Evolutionary conservation across 2,888 invertebrate species (phyloP), one percentile per base, ranked within the genome.

Genomic region (Cerastis leucographa): DNA sequence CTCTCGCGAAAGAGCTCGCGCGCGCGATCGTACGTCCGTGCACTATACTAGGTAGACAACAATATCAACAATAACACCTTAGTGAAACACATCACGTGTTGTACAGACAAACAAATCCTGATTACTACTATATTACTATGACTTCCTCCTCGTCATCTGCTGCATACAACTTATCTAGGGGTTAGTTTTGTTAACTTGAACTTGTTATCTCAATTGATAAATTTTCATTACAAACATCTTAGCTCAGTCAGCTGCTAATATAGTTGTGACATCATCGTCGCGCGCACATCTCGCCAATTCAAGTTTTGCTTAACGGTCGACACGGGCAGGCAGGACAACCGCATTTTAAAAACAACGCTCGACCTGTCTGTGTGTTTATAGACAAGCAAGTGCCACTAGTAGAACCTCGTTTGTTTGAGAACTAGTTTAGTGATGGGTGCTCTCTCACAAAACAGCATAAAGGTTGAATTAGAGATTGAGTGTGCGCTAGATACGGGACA

Each of bases 401-500:
- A 62, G 56, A 14, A 74, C 40, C 54, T 75, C 42, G 40, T 72
- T 74, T 46, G 19, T 51, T 73, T 59, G 49, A 54, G 69, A 73
- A 71, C 42, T 61, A 3, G 64, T 68, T 73, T 65, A 54, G 76
- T 74, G 59, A 92, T 93, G 93, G 83, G 84, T 81, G 84, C 76
- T 59, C 71, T 82, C 9, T 89, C 89, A 75, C 86, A 89, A 54
- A 89, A 88, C 76, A 87, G 87, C 88, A 87, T 95, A 44, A 94
- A 90, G 84, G 84, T 95, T 35, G 95, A 95, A 88, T 91, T 95
- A 71, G 94, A 95, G 85, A 91, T 95, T 80, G 95, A 95, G 66
- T 93, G 93, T 87, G 94, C 90, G 65, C 56, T 93, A n/a, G 94
- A 95, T 64, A 89, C 92, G 19, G 89, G 85, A 44, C 78, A 92